Base-by-base conservation (phyloP, 2,113 vertebrate genomes). In the Hypocryptadius cinnamomeus region DNA sequence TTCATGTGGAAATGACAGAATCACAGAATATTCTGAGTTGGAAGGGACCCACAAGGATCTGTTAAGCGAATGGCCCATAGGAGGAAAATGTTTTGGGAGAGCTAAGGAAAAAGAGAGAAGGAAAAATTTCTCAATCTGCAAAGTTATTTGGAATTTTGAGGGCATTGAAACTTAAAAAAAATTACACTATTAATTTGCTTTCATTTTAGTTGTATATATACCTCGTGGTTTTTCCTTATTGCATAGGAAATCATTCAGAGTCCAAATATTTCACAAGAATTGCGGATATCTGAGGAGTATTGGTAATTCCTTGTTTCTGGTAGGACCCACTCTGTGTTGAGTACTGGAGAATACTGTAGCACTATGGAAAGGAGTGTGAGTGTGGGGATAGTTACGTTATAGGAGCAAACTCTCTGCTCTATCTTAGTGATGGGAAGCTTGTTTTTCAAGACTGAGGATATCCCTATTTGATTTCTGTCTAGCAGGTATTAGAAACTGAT, bases 281-380 rank as follows among this genome's bases (percentile, higher is more conserved):
- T 71, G 37, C 48, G 61, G 30, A 6, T 79, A 57, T 17, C 11
- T n/a, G 44, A 33, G 61, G 78, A n/a, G 3, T 69, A 19, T n/a
- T 79, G 54, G n/a, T 64, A 63, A 11, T 89, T 81, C 53, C 45
- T 87, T 94, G 90, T 91, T 95, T 83, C 90, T 93, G 60, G 64
- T 86, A 88, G 79, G 88, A 51, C 56, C 45, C 13, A 12, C 8
- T 2, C 6, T 44, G 22, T 63, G 13, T 27, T 86, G 60, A 35
- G 24, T 56, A n/a, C 79, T 73, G 60, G 68, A 79, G 24, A 66
- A 59, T 40, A 44, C 37, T 68, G 53, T 37, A 60, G 15, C 12
- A 8, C 22, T 64, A 1, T 74, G n/a, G 74, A 66, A 80, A 83
- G 14, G 31, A 31, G 11, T 30, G 33, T 33, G 27, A n/a, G 4